phyloP scores from a whole-genome alignment of 2,888 invertebrate genomes.

The Synanthedon tipuliformis region DNA sequence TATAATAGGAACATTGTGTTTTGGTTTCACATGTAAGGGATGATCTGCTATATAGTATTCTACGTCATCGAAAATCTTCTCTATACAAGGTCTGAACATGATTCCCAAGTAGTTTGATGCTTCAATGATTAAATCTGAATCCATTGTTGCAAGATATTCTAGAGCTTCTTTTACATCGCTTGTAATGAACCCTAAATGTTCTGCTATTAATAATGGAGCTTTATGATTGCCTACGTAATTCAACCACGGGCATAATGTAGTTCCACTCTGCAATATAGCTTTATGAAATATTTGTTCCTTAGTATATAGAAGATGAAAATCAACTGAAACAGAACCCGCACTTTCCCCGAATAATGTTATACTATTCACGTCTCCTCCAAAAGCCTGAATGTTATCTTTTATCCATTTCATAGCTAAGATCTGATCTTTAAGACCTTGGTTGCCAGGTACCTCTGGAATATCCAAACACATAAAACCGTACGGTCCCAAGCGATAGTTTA shows the following conservation, averaged over 20 bases:
- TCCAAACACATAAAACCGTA: conserved; percentile 47
- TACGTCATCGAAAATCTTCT: conserved; percentile 9
- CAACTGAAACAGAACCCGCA: conserved; percentile 35
- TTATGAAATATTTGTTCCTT: conserved; percentile 9
- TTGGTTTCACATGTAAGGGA: conserved; percentile 1
- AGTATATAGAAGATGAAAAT: conserved; percentile 20
- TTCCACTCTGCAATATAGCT: conserved; percentile 23
- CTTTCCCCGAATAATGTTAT: conserved; percentile 42
- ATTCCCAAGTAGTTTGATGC: not conserved
- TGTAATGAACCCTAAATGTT: conserved; percentile 18
- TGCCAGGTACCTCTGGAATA: conserved; percentile 34
- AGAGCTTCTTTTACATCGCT: conserved; percentile 17
- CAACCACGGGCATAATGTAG: conserved; percentile 5
- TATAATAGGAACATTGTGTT: conserved; percentile 8
- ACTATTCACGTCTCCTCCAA: conserved; percentile 32
- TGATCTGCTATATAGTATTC: conserved; percentile 8
- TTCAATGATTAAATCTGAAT: conserved; percentile 2
- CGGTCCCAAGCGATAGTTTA: conserved; percentile 43
- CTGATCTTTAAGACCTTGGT: conserved; percentile 47
- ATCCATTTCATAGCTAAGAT: conserved; percentile 32
- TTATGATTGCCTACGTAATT: conserved; percentile 10
- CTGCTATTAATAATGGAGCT: conserved; percentile 16
- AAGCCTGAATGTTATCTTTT: conserved; percentile 30
- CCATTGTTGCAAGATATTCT: conserved; percentile 13
- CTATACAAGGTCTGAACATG: conserved; percentile 9